Percentiles rank a stretch among this genome's conserved stretches.
Conservation (phyloP, 2,888 invertebrate species). For the Troides oblongomaculatus region DNA sequence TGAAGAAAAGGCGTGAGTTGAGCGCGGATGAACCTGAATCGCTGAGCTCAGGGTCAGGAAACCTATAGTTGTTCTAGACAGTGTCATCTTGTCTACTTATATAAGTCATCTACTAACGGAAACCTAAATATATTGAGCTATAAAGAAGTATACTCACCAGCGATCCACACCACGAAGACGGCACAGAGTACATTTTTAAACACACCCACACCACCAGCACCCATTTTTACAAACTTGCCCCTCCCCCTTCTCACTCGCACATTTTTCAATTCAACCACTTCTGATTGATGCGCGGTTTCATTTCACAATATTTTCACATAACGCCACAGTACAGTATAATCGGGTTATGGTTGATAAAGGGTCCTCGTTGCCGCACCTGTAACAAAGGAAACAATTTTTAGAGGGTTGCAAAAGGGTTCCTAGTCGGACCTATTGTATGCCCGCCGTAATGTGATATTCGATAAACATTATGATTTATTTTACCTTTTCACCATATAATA, state of each 20-base stretch:
- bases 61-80: too few species aligned
- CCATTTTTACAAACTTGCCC: constrained; percentile 45
- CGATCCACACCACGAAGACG: constrained; percentile 57
- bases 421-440: constrained; percentile 14
- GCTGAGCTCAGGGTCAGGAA: too few species aligned
- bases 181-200: constrained; percentile 46
- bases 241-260: constrained; percentile 31
- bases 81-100: too few species aligned
- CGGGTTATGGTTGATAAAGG: constrained; percentile 38
- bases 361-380: constrained; percentile 48
- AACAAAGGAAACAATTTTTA: constrained; percentile 56
- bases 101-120: too few species aligned
- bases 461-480: constrained; percentile 15
- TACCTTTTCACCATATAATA: too few species aligned
- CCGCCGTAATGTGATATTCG: constrained; percentile 2
- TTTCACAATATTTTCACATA: constrained; percentile 16
- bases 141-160: constrained; percentile 49
- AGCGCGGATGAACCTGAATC: too few species aligned
- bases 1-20: too few species aligned
- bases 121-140: too few species aligned
- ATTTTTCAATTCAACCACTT: constrained; percentile 35
- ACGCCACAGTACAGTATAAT: constrained; percentile 31
- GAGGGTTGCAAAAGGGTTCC: constrained; percentile 27
- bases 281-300: constrained; percentile 29
- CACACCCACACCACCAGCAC: constrained; percentile 46